Evolutionary conservation across 2,888 invertebrate species (phyloP), one percentile per base, ranked within the genome.

Genomic region (Sinopyrophorus schimmeli): DNA sequence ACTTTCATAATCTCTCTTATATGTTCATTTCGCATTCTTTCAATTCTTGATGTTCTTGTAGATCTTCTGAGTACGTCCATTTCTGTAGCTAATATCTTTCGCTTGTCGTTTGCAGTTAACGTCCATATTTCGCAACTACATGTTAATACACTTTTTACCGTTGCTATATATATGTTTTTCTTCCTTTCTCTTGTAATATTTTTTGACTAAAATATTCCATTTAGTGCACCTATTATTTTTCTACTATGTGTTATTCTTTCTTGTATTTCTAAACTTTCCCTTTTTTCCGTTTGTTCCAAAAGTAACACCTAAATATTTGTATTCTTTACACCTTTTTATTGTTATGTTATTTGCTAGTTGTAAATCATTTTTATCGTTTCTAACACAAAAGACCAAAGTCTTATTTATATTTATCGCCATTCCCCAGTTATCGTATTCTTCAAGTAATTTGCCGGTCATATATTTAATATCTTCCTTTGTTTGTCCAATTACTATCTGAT

Each of bases 401-500:
- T n/a, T n/a, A n/a, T n/a, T n/a, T n/a, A n/a, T n/a, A n/a, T n/a
- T n/a, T n/a, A n/a, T n/a, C n/a, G n/a, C n/a, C n/a, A n/a, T n/a
- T n/a, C n/a, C n/a, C n/a, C n/a, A n/a, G n/a, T n/a, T n/a, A n/a
- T n/a, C n/a, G n/a, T 24, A 24, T 10, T 24, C 20, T 24, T 24
- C 4, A 24, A 24, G 10, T 10, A 24, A 24, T 24, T 24, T 24
- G 7, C 24, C n/a, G 24, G 24, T 10, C 24, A 24, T 24, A 7
- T 24, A n/a, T 24, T 24, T 10, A 3, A 7, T 24, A 7, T 24
- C 24, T 24, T 24, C 24, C 24, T 24, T 24, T 5, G 24, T 24
- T 24, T 24, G 24, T 24, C 24, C 24, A 24, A 24, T 24, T 24
- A 24, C 24, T 24, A 24, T n/a, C n/a, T 24, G 24, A 7, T 24